phyloP scores from a whole-genome alignment of 2,113 vertebrate genomes.

The Platichthys flesus region DNA sequence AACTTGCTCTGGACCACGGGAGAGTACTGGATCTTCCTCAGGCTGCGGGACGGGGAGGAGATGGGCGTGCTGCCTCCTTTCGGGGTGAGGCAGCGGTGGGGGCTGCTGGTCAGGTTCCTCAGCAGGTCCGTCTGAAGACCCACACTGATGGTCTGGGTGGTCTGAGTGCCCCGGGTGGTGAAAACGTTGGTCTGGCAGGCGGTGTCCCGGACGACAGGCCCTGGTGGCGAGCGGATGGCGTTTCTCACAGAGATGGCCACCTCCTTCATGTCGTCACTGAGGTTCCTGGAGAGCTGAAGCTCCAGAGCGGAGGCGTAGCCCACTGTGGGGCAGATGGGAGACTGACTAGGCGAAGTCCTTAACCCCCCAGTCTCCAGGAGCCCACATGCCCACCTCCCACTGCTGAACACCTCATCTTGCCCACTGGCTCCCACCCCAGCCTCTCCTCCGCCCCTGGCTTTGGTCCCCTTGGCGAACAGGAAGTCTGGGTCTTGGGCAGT shows the following conservation, averaged over 20 bases:
- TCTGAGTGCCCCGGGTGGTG: conserved; percentile 91
- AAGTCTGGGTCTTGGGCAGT: conserved; percentile 82
- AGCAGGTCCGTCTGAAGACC: conserved; percentile 93
- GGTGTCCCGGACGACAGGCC: conserved; percentile 84
- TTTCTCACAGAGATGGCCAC: conserved; percentile 94
- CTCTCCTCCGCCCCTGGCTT: conserved; percentile 77
- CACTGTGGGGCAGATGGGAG: conserved; percentile 86
- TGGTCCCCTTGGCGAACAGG: conserved; percentile 83
- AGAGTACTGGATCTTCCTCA: conserved; percentile 91
- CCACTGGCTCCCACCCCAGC: conserved; percentile 78
- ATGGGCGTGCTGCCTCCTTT: conserved; percentile 90
- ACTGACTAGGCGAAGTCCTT: conserved; percentile 79
- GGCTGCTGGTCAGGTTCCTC: conserved; percentile 92
- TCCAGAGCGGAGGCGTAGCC: conserved; percentile 88
- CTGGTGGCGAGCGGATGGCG: conserved; percentile 81
- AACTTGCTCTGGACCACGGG: conserved; percentile 95
- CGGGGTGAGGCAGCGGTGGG: conserved; percentile 96
- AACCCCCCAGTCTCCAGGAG: conserved; percentile 79
- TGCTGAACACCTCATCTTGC: conserved; percentile 83
- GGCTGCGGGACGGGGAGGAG: conserved; percentile 92
- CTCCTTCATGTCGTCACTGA: conserved; percentile 99
- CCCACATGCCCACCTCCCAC: conserved; percentile 87
- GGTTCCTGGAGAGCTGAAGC: conserved; percentile 91
- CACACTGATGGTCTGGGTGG: conserved; percentile 91
- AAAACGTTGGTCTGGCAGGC: conserved; percentile 94